phyloP scores from a whole-genome alignment of 2,797 vertebrate species.

The Sebastes nivosus region DNA sequence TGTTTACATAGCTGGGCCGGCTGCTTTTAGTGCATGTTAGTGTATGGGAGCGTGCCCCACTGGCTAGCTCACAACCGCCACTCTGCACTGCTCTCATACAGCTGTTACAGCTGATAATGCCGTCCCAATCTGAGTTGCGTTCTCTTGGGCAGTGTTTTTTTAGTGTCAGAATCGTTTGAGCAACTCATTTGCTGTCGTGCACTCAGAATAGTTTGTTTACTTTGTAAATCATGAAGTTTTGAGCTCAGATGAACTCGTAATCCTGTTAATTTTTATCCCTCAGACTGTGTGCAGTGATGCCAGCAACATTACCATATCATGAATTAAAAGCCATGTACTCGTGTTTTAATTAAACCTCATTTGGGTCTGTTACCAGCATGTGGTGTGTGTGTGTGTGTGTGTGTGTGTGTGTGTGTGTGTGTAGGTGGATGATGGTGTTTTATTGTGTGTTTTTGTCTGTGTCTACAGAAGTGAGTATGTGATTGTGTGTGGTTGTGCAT shows the following conservation, averaged over 20 bases:
- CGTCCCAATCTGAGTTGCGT: neutral
- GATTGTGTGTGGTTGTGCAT: neutral
- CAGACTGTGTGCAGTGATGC: constrained; percentile 35
- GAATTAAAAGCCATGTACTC: constrained; percentile 61
- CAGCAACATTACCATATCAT: constrained; percentile 59
- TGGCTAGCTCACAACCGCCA: too few species aligned
- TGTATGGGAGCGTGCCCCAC: too few species aligned
- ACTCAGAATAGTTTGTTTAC: constrained; percentile 31
- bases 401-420: neutral
- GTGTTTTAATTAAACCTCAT: constrained; percentile 66
- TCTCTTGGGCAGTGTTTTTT: neutral
- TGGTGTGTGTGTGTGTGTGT: constrained; percentile 5
- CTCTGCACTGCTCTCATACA: too few species aligned
- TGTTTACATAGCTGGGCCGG: too few species aligned
- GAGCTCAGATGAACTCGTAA: constrained; percentile 51
- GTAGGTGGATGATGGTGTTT: constrained; percentile 1
- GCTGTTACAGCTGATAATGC: too few species aligned
- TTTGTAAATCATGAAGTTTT: constrained; percentile 34
- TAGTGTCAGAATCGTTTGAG: neutral
- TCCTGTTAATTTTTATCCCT: constrained; percentile 45
- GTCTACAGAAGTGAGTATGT: neutral
- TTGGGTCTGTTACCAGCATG: constrained; percentile 39
- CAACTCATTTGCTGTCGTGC: neutral
- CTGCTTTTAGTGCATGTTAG: too few species aligned
- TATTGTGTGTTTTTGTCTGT: neutral